Percentiles rank a stretch among this genome's conserved stretches.
Evolutionary conservation across 2,797 vertebrate genomes (phyloP).

Genomic region (Ptychobarbus kaznakovi): DNA sequence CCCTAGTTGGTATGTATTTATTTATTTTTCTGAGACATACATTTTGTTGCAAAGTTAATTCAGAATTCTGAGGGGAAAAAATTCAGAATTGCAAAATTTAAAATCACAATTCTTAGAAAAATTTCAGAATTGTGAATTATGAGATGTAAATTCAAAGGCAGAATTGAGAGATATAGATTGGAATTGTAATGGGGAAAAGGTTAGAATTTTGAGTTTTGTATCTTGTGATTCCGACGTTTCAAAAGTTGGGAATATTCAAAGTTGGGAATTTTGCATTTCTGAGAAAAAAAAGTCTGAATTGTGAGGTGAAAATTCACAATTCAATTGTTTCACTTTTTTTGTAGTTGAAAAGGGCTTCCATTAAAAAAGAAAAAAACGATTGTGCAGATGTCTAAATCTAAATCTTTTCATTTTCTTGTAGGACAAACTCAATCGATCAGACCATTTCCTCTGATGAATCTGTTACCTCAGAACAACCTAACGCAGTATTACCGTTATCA

Average conservation of each 20-base stretch:
- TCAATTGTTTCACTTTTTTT: not conserved
- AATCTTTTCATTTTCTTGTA: slow-evolving; percentile 58
- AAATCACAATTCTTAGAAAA: not conserved
- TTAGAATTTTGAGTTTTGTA: not conserved
- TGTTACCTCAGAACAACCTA: slow-evolving; percentile 78
- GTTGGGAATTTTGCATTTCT: not conserved
- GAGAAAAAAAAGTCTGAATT: not conserved
- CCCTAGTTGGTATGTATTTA: too few species aligned
- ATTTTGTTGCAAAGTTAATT: too few species aligned
- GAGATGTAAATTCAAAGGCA: too few species aligned
- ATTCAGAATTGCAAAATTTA: not conserved
- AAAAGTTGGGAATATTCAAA: not conserved
- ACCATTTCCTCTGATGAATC: slow-evolving; percentile 81
- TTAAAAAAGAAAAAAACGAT: not conserved
- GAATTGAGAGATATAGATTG: not conserved
- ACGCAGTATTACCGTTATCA: slow-evolving; percentile 83
- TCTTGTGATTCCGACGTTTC: not conserved
- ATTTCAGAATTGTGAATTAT: not conserved
- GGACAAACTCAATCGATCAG: slow-evolving; percentile 70
- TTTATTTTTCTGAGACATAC: too few species aligned
- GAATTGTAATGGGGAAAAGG: not conserved
- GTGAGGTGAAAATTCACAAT: not conserved
- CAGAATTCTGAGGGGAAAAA: too few species aligned
- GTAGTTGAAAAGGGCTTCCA: not conserved
- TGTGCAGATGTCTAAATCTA: not conserved